Percentiles rank a stretch among this genome's conserved stretches.
Evolutionary conservation across 2,113 vertebrate species (phyloP).

Genomic region (Apistogramma diplotaenia): DNA sequence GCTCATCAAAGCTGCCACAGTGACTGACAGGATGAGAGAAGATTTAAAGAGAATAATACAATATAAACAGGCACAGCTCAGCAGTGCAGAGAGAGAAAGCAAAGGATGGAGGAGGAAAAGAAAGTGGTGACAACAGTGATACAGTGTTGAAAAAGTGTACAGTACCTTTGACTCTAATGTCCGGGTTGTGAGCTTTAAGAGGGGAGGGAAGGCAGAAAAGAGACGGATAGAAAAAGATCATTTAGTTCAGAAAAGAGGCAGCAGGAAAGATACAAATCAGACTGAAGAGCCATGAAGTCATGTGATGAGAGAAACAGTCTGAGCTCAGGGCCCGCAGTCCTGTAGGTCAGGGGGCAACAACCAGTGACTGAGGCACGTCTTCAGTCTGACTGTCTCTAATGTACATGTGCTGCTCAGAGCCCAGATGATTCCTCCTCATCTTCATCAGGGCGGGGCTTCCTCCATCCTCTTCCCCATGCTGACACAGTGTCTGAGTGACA

Average conservation of each 20-base stretch:
- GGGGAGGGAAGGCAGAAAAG: slow-evolving; percentile 12
- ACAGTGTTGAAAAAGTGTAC: slow-evolving; percentile 80
- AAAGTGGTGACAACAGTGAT: slow-evolving; percentile 10
- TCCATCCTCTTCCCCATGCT: not conserved
- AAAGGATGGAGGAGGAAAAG: slow-evolving; percentile 12
- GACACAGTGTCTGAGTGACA: not conserved
- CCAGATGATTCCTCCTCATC: not conserved
- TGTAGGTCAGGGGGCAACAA: too few relatives aligned
- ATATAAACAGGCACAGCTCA: slow-evolving; percentile 9
- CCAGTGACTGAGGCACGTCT: too few relatives aligned
- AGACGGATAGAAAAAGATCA: slow-evolving; percentile 40
- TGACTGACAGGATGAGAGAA: slow-evolving; percentile 5
- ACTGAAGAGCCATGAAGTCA: not conserved
- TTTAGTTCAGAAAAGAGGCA: slow-evolving; percentile 73
- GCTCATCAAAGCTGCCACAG: not conserved
- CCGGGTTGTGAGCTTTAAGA: slow-evolving; percentile 97
- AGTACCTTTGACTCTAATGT: slow-evolving; percentile 99
- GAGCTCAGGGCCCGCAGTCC: too few relatives aligned
- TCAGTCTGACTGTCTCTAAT: not conserved
- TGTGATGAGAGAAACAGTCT: too few relatives aligned
- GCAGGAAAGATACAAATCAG: not conserved
- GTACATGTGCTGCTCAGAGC: not conserved
- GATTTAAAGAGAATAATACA: too few relatives aligned
- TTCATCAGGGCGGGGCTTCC: too few relatives aligned
- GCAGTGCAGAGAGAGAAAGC: not conserved